Evolutionary conservation across 2,888 invertebrate species (phyloP), one percentile per base, ranked within the genome.

Genomic region (Ctena decussata): DNA sequence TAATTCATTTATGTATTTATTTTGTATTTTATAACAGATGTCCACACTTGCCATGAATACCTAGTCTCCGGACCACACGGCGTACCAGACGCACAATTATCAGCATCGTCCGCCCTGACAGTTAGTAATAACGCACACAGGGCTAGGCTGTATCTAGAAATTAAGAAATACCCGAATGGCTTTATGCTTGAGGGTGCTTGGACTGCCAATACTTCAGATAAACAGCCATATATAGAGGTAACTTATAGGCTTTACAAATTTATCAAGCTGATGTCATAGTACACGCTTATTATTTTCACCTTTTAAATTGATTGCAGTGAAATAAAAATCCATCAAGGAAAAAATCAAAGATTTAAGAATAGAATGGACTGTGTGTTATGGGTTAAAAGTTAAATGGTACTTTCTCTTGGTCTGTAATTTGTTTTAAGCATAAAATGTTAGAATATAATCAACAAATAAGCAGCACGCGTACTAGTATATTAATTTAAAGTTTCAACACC

Each of bases 21-120:
- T 75, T n/a, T 37, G 60, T 65, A n/a, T 21, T 77, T 60, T 35
- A 11, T 69, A 46, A 21, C 30, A 87, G 89, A 82, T 41, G 80
- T 74, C 53, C 79, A 78, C 24, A 76, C 81, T 1, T 91, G 91
- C 74, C 91, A 91, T 53, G 90, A 91, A 46, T 85, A 88, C 32
- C 76, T 91, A 24, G 81, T 91, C 12, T 91, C 91, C 11, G 91
- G 91, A 37, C 79, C 85, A 32, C 73, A 87, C 37, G 91, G 91
- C 30, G 82, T 91, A 6, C 85, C 87, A 11, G 89, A 91, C 73
- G 84, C 80, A 32, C 85, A 89, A 44, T 60, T 91, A 30, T 81
- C 83, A 37, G 86, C 90, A 0, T 87, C 90, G 0, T 89, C 90
- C 24, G 73, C 70, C n/a, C 82, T 85, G 49, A 82, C 86, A 8